Evolutionary conservation across 2,888 invertebrate species (phyloP).

Genomic region (Cephus sareptanus): DNA sequence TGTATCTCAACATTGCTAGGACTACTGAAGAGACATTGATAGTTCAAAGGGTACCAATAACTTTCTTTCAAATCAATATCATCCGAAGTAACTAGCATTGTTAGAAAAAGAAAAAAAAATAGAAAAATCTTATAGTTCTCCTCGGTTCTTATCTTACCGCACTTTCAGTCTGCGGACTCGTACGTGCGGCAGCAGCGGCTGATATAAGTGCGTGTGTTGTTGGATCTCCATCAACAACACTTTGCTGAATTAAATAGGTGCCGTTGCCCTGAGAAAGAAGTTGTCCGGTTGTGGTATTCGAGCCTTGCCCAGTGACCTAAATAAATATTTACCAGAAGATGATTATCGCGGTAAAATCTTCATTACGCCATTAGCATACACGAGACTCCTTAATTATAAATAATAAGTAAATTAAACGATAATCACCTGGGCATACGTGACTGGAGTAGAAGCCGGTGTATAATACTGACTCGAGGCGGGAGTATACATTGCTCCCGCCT

Average conservation of each 20-base stretch:
- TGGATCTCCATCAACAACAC: conserved; percentile 75
- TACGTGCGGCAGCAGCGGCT: conserved; percentile 71
- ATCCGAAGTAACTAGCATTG: neutral
- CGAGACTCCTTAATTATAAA: neutral
- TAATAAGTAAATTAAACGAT: neutral
- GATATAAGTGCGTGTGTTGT: conserved; percentile 67
- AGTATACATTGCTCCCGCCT: conserved; percentile 73
- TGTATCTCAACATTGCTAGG: neutral
- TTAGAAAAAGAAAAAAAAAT: neutral
- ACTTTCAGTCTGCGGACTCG: conserved; percentile 76
- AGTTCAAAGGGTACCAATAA: conserved; percentile 14
- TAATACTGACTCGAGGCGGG: conserved; percentile 78
- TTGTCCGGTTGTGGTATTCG: conserved; percentile 62
- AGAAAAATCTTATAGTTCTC: neutral
- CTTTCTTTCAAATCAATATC: neutral
- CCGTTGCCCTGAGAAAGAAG: conserved; percentile 65
- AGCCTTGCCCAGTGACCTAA: conserved; percentile 61
- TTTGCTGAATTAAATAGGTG: conserved; percentile 76
- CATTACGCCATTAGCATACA: neutral
- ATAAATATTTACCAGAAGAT: conserved; percentile 5
- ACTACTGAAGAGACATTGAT: conserved; percentile 5
- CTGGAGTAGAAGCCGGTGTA: conserved; percentile 73
- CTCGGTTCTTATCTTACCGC: conserved; percentile 69
- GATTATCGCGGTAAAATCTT: conserved; percentile 1
- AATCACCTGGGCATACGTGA: conserved; percentile 73